Evolutionary conservation across 2,797 vertebrate species (phyloP).

Genomic region (Anisognathus igniventris): DNA sequence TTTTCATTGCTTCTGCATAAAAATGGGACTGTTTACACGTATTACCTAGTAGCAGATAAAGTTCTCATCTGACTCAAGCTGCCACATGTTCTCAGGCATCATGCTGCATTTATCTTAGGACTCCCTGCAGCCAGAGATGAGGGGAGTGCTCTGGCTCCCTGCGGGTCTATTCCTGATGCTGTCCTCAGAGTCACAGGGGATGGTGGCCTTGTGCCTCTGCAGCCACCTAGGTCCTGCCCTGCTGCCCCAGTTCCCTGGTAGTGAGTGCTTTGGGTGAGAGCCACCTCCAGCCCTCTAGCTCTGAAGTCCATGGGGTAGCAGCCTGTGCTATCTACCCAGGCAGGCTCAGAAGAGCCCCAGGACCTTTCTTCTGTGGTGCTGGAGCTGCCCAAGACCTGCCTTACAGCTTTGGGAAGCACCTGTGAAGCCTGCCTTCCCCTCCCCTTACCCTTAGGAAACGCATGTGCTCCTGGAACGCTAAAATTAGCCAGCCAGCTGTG

Average conservation of each 20-base stretch:
- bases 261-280: neutral
- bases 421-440: neutral
- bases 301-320: neutral
- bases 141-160: neutral
- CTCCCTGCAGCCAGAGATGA: neutral
- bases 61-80: constrained; percentile 24
- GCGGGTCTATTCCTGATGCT: neutral
- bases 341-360: neutral
- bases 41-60: constrained; percentile 42
- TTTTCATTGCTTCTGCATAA: constrained; percentile 25
- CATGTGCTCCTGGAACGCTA: neutral
- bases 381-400: neutral
- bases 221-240: neutral
- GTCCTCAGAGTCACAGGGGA: neutral
- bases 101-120: neutral
- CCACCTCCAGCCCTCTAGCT: neutral
- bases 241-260: neutral
- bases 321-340: neutral
- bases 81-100: neutral
- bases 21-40: constrained; percentile 40
- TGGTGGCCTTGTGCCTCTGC: neutral
- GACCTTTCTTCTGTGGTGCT: neutral
- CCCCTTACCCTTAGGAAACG: neutral
- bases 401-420: neutral
- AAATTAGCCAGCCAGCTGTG: constrained; percentile 49